A percentile compares a stretch with the other conserved stretches of the same genome.
phyloP scores from a whole-genome alignment of 1,140 invertebrate species.

The Pseudomyrmex flavicornis region DNA sequence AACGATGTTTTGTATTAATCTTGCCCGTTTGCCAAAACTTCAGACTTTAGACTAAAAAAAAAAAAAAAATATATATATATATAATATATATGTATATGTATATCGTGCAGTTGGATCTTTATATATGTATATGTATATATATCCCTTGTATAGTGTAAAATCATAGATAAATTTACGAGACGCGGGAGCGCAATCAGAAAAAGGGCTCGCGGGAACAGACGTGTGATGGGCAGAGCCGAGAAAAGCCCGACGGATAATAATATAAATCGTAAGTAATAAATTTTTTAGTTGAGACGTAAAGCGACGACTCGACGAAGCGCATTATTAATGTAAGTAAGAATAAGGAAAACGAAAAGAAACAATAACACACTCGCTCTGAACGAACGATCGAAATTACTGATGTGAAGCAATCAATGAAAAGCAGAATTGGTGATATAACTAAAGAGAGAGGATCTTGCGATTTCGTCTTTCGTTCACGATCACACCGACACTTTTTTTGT shows the following conservation, averaged over 20 bases:
- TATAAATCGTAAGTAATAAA: conserved; percentile 55
- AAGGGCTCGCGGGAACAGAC: conserved; percentile 14
- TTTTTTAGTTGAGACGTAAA: conserved; percentile 25
- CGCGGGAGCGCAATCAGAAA: conserved; percentile 57
- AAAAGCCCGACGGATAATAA: conserved; percentile 46
- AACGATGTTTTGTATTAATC: conserved; percentile 76
- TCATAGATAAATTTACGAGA: conserved; percentile 65
- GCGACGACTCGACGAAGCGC: conserved; percentile 24
- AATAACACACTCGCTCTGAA: conserved; percentile 8
- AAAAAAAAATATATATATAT: conserved; percentile 71
- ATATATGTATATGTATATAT: conserved; percentile 74
- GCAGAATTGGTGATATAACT: background rate
- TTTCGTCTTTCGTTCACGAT: conserved; percentile 18
- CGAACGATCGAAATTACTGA: conserved; percentile 20
- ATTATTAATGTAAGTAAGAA: conserved; percentile 53
- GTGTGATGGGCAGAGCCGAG: background rate
- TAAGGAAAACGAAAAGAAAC: background rate
- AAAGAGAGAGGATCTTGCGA: conserved; percentile 15
- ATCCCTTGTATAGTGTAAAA: conserved; percentile 78
- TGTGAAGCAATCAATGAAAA: background rate
- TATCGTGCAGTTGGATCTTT: conserved; percentile 75
- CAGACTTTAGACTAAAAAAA: conserved; percentile 70
- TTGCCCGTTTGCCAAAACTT: conserved; percentile 77
- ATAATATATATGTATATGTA: conserved; percentile 77
- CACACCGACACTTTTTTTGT: too few species aligned